Base-by-base conservation (phyloP, 2,888 invertebrate species). In the Shargacucullia verbasci region DNA sequence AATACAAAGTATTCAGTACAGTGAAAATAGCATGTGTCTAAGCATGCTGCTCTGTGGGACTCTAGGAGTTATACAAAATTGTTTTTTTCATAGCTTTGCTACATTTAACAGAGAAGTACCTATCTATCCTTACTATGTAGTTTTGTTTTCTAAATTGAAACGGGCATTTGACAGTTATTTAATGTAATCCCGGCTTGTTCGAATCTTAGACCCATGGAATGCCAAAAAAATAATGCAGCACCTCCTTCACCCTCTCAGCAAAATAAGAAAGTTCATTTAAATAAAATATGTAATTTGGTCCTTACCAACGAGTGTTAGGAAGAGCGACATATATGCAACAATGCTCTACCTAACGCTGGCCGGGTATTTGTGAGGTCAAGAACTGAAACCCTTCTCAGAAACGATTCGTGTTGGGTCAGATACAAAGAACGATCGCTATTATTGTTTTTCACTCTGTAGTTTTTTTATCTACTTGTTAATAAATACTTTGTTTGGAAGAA, bases 331-430 rank as follows among this genome's bases (percentile, higher is more conserved):
- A 12, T 8, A 1, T 7, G 8, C 6, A 35, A 12, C 13, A 35
- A 29, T 9, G 35, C 35, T 35, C 13, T 35, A 13, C 13, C 35
- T 12, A 33, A 3, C 11, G 9, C 12, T 15, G 10, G 29, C 14
- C 13, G 7, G 25, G 14, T 20, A 15, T 11, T 20, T 13, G 13
- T 15, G 2, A 1, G 41, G n/a, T 20, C 37, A 31, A 31, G 29
- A 43, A 13, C 34, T 43, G 29, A 35, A 48, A 56, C 12, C 11
- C 13, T 48, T 56, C 38, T 20, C 27, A 15, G 44, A 57, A 55
- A 20, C 14, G 33, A 33, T 33, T 25, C 4, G 29, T 15, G 4
- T 33, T 9, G 33, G 33, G n/a, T 33, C n/a, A 33, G 29, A 29
- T 3, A 4, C 4, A 29, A 29, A 29, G 29, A 29, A 29, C 29